phyloP scores from a whole-genome alignment of 92 coral and sea anemone genomes.

The Parazoanthus atlanticus region DNA sequence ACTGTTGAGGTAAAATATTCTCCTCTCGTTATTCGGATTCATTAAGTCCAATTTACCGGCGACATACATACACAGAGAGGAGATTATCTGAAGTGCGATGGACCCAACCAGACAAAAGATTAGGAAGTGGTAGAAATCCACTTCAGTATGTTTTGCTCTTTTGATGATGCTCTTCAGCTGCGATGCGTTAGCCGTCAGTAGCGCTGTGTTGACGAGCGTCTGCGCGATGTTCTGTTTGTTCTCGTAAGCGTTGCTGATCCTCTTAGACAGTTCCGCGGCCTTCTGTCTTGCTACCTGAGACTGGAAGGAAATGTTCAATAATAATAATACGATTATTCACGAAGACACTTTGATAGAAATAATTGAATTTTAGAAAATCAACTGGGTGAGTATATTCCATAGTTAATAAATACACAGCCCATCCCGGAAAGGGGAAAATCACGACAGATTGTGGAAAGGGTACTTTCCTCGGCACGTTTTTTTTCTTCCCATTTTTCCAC shows the following conservation, averaged over 20 bases:
- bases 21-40: slow-evolving; percentile 36
- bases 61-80: slow-evolving; percentile 41
- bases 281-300: slow-evolving; percentile 37
- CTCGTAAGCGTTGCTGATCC: slow-evolving; percentile 40
- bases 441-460: too few species aligned
- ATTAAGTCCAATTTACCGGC: slow-evolving; percentile 41
- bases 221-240: slow-evolving; percentile 51
- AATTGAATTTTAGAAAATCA: too few species aligned
- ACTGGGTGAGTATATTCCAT: too few species aligned
- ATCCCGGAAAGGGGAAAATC: too few species aligned
- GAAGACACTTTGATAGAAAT: too few species aligned
- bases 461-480: too few species aligned
- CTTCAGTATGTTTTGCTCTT: slow-evolving; percentile 37
- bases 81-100: slow-evolving; percentile 38
- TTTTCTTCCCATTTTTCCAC: too few species aligned
- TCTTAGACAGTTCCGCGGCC: slow-evolving; percentile 36
- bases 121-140: slow-evolving; percentile 46
- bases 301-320: neutral
- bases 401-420: too few species aligned
- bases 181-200: slow-evolving; percentile 44
- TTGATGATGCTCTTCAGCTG: slow-evolving; percentile 49
- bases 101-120: slow-evolving; percentile 42
- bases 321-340: too few species aligned
- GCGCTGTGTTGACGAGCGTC: slow-evolving; percentile 47
- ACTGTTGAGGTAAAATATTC: slow-evolving; percentile 19